Conservation (phyloP, 2,113 vertebrate species). For the Acanthisitta chloris region DNA sequence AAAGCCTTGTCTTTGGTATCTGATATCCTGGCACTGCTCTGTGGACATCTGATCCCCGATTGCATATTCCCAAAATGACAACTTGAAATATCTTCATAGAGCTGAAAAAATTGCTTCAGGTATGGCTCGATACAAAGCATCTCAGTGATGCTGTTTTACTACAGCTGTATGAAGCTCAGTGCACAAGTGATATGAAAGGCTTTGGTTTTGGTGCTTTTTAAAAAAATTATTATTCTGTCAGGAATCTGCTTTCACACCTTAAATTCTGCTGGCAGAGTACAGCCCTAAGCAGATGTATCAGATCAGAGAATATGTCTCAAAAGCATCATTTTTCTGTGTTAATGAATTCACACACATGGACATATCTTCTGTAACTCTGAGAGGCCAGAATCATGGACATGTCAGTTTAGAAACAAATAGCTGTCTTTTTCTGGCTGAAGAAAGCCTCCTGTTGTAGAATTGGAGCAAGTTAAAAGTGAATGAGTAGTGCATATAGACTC, state of each 20-base stretch:
- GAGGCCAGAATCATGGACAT: not conserved
- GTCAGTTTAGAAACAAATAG: not conserved
- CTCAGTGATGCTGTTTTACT: not conserved
- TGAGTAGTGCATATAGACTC: not conserved
- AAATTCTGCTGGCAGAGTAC: not conserved
- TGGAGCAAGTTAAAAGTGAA: not conserved
- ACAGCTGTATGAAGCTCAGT: not conserved
- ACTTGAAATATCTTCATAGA: not conserved
- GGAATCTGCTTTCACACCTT: not conserved
- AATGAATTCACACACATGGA: not conserved
- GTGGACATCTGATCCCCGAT: not conserved
- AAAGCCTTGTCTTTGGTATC: not conserved
- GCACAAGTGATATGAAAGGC: not conserved
- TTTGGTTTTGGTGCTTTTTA: accelerated
- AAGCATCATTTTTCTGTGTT: not conserved
- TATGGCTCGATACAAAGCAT: not conserved
- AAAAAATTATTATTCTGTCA: accelerated
- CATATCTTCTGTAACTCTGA: not conserved
- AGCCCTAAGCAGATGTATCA: not conserved
- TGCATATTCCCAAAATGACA: not conserved
- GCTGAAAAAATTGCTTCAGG: not conserved
- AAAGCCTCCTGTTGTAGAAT: not conserved
- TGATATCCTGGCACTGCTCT: not conserved
- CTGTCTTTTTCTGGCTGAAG: not conserved
- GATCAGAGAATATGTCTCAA: not conserved